Evolutionary conservation across 23 tunicate genomes (phyloP).

Genomic region (Styela clava): DNA sequence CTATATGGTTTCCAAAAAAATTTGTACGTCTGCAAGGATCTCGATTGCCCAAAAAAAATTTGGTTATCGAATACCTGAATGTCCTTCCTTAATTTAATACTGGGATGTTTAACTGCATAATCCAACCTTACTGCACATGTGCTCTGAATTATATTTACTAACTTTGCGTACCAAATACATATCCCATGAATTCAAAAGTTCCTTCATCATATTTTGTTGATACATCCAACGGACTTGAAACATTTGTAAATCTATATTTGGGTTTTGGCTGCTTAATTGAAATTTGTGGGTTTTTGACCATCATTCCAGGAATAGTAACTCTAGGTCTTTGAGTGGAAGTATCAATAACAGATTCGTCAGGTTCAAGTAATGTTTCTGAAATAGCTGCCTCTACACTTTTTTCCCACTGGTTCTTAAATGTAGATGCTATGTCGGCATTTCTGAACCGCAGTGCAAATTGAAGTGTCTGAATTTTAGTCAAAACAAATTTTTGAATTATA

Average conservation of each 20-base stretch:
- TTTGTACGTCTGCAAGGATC: too few species aligned
- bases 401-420: slow-evolving; percentile 31
- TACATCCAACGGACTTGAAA: slow-evolving; percentile 38
- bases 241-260: slow-evolving; percentile 54
- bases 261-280: slow-evolving; percentile 57
- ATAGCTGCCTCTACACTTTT: slow-evolving; percentile 41
- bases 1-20: too few species aligned
- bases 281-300: not conserved
- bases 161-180: slow-evolving; percentile 25
- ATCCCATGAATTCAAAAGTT: slow-evolving; percentile 7
- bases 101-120: too few species aligned
- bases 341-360: slow-evolving; percentile 1
- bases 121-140: too few species aligned
- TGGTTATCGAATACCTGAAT: too few species aligned
- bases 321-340: not conserved
- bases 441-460: too few species aligned
- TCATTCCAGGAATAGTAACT: not conserved
- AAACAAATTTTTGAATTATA: too few species aligned
- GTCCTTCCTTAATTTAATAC: too few species aligned
- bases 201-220: not conserved
- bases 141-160: too few species aligned
- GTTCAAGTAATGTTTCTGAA: slow-evolving; percentile 31
- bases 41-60: too few species aligned
- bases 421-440: slow-evolving; percentile 34
- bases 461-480: not conserved